These are phyloP conservation scores for Metaphire vulgaris DNA, from an alignment of 1,140 invertebrate genomes.

Conservation along the genomic window DNA sequence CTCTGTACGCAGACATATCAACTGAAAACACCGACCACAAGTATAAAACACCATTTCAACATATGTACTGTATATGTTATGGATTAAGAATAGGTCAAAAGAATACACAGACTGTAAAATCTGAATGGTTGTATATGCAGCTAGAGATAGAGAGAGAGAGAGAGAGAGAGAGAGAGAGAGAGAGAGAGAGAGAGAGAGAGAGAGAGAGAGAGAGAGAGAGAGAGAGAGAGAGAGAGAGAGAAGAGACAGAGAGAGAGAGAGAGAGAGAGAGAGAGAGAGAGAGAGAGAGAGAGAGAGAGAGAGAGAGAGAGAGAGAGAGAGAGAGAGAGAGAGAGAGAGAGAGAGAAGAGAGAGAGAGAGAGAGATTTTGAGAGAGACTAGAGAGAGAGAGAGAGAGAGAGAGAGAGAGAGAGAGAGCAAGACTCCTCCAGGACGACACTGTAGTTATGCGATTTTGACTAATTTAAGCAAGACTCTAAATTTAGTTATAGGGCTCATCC, in stretches of 20 bases:
- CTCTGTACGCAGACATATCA: constrained; percentile 42
- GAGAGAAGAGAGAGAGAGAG: neutral
- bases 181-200: neutral
- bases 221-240: neutral
- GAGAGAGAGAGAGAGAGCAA: neutral
- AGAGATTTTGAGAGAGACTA: neutral
- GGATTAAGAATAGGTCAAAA: neutral
- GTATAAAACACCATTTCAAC: neutral
- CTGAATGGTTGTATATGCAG: neutral
- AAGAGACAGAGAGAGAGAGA: neutral
- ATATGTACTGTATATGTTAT: no score
- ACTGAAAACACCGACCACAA: constrained; percentile 33
- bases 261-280: neutral
- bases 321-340: neutral
- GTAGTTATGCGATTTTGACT: no score
- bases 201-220: neutral
- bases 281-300: neutral
- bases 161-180: neutral
- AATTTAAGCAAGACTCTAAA: no score
- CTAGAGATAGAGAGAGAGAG: neutral
- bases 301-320: neutral
- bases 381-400: constrained; percentile 2
- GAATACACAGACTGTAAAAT: neutral
- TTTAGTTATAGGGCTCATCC: no score
- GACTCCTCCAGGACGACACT: no score